These are phyloP conservation scores for Spodoptera exigua DNA, from an alignment of 2,888 invertebrate genomes.

Conservation along the genomic window DNA sequence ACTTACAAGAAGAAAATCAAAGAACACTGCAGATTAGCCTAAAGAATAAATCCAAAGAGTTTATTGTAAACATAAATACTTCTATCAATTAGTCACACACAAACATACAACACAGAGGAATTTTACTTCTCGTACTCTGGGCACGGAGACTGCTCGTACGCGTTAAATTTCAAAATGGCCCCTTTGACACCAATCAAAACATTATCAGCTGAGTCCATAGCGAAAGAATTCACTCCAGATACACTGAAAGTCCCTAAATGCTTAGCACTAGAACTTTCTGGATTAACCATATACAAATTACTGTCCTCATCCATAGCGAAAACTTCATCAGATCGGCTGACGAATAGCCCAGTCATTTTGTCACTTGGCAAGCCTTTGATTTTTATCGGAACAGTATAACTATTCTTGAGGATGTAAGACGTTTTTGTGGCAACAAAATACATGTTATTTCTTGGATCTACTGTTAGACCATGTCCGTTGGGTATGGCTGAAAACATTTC, in stretches of 20 bases:
- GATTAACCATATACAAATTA: constrained; percentile 75
- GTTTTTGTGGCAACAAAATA: constrained; percentile 83
- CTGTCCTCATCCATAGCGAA: constrained; percentile 84
- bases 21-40: neutral
- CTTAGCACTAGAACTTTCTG: constrained; percentile 74
- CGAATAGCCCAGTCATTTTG: constrained; percentile 80
- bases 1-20: neutral
- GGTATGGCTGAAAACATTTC: constrained; percentile 77
- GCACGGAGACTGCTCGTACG: constrained; percentile 77
- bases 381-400: constrained; percentile 75
- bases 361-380: constrained; percentile 79
- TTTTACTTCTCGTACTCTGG: constrained; percentile 67
- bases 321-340: constrained; percentile 78
- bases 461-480: constrained; percentile 81
- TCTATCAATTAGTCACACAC: constrained; percentile 15
- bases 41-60: neutral
- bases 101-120: constrained; percentile 27
- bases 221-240: constrained; percentile 80
- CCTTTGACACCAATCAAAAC: constrained; percentile 79
- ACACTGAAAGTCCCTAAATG: constrained; percentile 75
- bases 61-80: constrained; percentile 15
- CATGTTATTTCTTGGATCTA: constrained; percentile 80
- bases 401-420: constrained; percentile 76
- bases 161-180: constrained; percentile 75
- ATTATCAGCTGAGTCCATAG: constrained; percentile 81